Evolutionary conservation across 2,113 vertebrate genomes (phyloP), one percentile per base, ranked within the genome.

Genomic region (Phrynocephalus versicolor): DNA sequence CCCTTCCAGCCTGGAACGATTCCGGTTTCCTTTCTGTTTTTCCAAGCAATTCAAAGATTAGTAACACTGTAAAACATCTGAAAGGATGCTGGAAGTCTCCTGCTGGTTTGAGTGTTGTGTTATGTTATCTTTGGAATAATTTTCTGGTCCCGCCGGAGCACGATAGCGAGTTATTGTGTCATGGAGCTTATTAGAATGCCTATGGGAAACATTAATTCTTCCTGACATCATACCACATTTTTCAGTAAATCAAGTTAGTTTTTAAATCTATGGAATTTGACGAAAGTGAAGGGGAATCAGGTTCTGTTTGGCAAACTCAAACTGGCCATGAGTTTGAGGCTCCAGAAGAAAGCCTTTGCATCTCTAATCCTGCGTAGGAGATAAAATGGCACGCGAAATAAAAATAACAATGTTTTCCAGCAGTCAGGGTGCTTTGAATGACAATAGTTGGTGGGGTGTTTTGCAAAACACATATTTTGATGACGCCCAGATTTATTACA

Each of bases 101-200:
- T 92, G 96, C 97, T 97, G 97, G 95, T 97, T 90, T 91, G 90
- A 95, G 96, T 95, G 96, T 96, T 96, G 94, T 95, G 93, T 94
- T 95, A 93, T 97, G 97, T 98, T 98, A 96, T 97, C 96, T 97
- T 98, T 98, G 98, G 97, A 97, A 95, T 94, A 95, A 94, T 94
- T 96, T 94, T 96, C 94, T 95, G 90, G 94, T 96, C 97, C 97
- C 94, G 95, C 94, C 94, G 96, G 96, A 92, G 93, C 95, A 95
- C 94, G 95, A 91, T 97, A 95, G 95, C 94, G 94, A 93, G 92
- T 95, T 96, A 95, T 96, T 96, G 96, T 97, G 96, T 97, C 96
- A 96, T 95, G 89, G 94, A 94, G 95, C 96, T 97, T 96, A 97
- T 97, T 97, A 96, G 93, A 95, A 95, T 96, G 94, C 96, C 92